Percentiles rank a stretch among this genome's conserved stretches.
phyloP scores from a whole-genome alignment of 2,888 invertebrate species.

The Drosophila acutilabella region DNA sequence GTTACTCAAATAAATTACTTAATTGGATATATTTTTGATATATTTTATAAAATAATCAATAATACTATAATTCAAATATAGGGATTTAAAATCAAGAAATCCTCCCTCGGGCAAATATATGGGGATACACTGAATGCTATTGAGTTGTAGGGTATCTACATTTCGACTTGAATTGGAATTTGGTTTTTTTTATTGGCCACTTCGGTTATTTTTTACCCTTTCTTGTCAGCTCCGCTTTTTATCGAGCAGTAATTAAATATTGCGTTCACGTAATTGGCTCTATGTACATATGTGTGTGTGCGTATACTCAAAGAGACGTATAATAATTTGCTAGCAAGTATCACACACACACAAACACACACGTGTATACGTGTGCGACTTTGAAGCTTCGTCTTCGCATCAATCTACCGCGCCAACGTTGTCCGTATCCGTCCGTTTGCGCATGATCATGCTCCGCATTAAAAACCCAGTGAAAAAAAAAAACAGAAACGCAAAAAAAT shows the following conservation, averaged over 20 bases:
- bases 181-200: slow-evolving; percentile 1
- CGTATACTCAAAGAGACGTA: slow-evolving; percentile 10
- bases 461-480: slow-evolving; percentile 26
- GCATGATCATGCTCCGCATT: slow-evolving; percentile 58
- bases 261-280: slow-evolving; percentile 64
- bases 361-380: neutral
- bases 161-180: slow-evolving; percentile 11
- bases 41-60: too few relatives aligned
- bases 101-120: neutral
- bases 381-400: slow-evolving; percentile 2
- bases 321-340: slow-evolving; percentile 39
- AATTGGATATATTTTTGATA: too few relatives aligned
- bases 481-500: neutral
- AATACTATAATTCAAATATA: too few relatives aligned
- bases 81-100: neutral
- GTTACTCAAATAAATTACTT: too few relatives aligned
- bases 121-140: neutral
- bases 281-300: slow-evolving; percentile 31
- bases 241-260: slow-evolving; percentile 62
- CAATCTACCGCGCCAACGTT: slow-evolving; percentile 20
- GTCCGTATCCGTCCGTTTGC: slow-evolving; percentile 42
- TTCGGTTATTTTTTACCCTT: slow-evolving; percentile 32
- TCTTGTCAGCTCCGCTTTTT: slow-evolving; percentile 33
- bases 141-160: neutral
- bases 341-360: neutral